Base-by-base conservation (phyloP, 2,797 vertebrate species). In the Pitangus sulphuratus region DNA sequence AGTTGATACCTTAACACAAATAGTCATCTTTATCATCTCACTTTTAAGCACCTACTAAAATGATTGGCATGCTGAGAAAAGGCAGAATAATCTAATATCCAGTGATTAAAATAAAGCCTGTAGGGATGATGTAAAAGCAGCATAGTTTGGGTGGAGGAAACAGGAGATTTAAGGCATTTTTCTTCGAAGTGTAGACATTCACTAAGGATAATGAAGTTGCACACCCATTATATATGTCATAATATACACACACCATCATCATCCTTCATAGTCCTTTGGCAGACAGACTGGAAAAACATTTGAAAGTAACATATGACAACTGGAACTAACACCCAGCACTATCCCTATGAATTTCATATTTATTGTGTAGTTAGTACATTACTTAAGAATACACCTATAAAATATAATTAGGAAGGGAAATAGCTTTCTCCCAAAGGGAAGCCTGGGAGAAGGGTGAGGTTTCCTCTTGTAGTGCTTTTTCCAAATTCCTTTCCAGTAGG, bases 271-370 rank as follows among this genome's bases (percentile, higher is more conserved):
- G 69, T 66, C 33, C 26, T 91, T 85, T 93, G 94, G 92, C 80
- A 86, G 37, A 53, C 13, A 90, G 54, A 35, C 74, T 86, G 92
- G 93, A 88, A 96, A 95, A 95, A 79, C 14, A 6, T 86, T 83
- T 95, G 69, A 35, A 92, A 82, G 25, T 79, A 91, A 72, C 53
- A 81, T 72, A 94, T 76, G n/a, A 62, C 72, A 86, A 82, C 17
- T 14, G 44, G 50, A 96, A 91, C 76, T 86, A 81, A 74, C 62
- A 89, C 66, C 40, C 66, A 90, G 74, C 48, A 92, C 76, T 70
- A 82, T 51, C 54, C n/a, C 11, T 66, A 39, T 60, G 62, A 48
- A 66, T 82, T 94, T 93, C 17, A 21, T 94, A 74, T 90, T 95
- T 86, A 91, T 37, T 86, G 39, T 84, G 48, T 56, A 58, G 51